These are phyloP conservation scores for Chrysogorgia sp. DNA, from an alignment of 92 coral and sea anemone species.

Conservation along the genomic window DNA sequence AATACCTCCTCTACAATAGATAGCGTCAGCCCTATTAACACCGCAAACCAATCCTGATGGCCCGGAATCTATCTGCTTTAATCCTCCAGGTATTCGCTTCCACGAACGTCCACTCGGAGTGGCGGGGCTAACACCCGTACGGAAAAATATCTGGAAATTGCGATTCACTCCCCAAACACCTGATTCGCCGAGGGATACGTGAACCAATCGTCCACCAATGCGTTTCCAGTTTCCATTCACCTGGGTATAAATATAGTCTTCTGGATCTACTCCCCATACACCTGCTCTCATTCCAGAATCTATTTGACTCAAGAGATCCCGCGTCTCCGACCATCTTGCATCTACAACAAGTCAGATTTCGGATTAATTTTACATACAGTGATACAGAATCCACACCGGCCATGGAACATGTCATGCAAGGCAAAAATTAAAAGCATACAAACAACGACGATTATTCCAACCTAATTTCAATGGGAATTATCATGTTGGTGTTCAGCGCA, in stretches of 20 bases:
- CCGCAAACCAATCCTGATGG: slow-evolving; percentile 55
- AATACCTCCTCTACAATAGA: slow-evolving; percentile 42
- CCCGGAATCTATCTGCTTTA: slow-evolving; percentile 53
- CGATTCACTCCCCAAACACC: slow-evolving; percentile 22
- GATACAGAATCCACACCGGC: too few species aligned
- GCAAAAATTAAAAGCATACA: too few species aligned
- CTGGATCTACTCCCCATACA: slow-evolving; percentile 24
- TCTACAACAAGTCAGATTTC: neutral
- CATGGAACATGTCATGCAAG: too few species aligned
- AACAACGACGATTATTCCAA: too few species aligned
- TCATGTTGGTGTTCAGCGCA: too few species aligned
- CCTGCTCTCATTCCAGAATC: slow-evolving; percentile 31
- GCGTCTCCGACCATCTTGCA: slow-evolving; percentile 23
- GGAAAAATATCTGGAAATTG: neutral
- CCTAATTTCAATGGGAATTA: too few species aligned
- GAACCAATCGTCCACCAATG: slow-evolving; percentile 1
- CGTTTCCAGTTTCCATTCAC: slow-evolving; percentile 6
- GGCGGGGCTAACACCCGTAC: neutral
- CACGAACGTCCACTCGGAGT: neutral
- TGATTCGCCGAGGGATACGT: slow-evolving; percentile 1
- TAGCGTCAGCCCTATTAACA: slow-evolving; percentile 18
- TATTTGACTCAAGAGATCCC: slow-evolving; percentile 11
- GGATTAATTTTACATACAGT: too few species aligned
- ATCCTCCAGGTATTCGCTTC: neutral
- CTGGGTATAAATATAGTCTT: slow-evolving; percentile 15